Evolutionary conservation across 2,888 invertebrate species (phyloP).

Genomic region (Dione vanillae): DNA sequence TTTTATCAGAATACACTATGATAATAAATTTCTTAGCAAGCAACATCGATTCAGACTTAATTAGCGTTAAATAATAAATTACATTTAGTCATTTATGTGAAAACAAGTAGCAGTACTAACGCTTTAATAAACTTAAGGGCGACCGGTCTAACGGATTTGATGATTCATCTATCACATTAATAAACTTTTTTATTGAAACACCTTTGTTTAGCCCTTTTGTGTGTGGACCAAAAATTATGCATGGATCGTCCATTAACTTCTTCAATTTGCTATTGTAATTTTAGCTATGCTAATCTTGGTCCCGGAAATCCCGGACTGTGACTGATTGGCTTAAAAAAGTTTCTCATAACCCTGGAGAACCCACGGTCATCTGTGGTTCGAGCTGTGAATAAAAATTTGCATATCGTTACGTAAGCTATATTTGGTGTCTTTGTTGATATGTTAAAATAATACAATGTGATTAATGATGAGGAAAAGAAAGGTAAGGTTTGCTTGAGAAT

Average conservation of each 20-base stretch:
- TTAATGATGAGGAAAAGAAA: conserved; percentile 36
- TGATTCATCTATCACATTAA: conserved; percentile 77
- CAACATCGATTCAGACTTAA: conserved; percentile 37
- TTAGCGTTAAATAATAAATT: conserved; percentile 64
- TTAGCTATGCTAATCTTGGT: conserved; percentile 73
- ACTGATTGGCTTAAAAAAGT: conserved; percentile 70
- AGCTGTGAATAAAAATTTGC: conserved; percentile 57
- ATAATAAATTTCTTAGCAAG: conserved; percentile 10
- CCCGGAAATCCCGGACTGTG: conserved; percentile 68
- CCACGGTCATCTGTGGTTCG: conserved; percentile 64
- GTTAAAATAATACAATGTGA: conserved; percentile 39
- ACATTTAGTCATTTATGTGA: conserved; percentile 49
- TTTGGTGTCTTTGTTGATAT: conserved; percentile 43
- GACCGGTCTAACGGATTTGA: conserved; percentile 76
- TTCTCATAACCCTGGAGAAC: conserved; percentile 62
- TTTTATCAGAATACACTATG: background rate
- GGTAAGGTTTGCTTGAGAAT: conserved; percentile 18
- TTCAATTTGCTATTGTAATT: conserved; percentile 73
- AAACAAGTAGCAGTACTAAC: conserved; percentile 52
- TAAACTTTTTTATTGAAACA: conserved; percentile 70
- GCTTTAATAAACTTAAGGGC: conserved; percentile 55
- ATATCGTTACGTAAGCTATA: conserved; percentile 52
- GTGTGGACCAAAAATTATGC: conserved; percentile 66
- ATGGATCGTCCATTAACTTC: conserved; percentile 75
- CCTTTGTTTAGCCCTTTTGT: conserved; percentile 80